Evolutionary conservation across 2,888 invertebrate species (phyloP).

Genomic region (Orthosia gracilis): DNA sequence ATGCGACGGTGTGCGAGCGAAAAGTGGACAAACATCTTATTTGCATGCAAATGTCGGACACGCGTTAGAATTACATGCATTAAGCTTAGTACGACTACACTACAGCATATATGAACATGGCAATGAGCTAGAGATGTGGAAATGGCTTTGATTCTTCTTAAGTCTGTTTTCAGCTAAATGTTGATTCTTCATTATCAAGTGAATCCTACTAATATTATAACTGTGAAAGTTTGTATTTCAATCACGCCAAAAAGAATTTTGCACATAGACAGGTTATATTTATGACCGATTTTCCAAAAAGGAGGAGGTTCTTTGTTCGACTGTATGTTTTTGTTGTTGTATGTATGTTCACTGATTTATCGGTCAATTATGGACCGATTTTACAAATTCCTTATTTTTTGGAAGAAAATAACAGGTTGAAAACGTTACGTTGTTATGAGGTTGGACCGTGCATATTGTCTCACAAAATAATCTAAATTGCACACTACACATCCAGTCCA

Average conservation of each 20-base stretch:
- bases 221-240: too few species aligned
- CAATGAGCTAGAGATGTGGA: conserved; percentile 36
- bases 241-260: too few species aligned
- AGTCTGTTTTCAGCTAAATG: neutral
- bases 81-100: conserved; percentile 40
- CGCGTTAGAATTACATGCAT: conserved; percentile 65
- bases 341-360: too few species aligned
- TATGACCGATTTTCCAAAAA: too few species aligned
- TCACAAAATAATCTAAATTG: neutral
- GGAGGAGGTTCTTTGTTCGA: too few species aligned
- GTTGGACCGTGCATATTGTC: neutral
- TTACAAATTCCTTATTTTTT: too few species aligned
- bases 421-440: too few species aligned
- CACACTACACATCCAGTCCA: conserved; percentile 30
- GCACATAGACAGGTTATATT: too few species aligned
- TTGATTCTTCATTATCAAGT: neutral
- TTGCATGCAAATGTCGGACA: conserved; percentile 74
- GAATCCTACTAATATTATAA: too few species aligned
- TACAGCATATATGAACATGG: conserved; percentile 41
- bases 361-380: too few species aligned
- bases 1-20: conserved; percentile 59
- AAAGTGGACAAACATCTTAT: conserved; percentile 74
- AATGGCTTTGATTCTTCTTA: neutral
- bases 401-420: too few species aligned
- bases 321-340: too few species aligned